Percentiles rank a stretch among this genome's conserved stretches.
Conservation (phyloP, 2,888 invertebrate species). For the Ptilodon capucinus region DNA sequence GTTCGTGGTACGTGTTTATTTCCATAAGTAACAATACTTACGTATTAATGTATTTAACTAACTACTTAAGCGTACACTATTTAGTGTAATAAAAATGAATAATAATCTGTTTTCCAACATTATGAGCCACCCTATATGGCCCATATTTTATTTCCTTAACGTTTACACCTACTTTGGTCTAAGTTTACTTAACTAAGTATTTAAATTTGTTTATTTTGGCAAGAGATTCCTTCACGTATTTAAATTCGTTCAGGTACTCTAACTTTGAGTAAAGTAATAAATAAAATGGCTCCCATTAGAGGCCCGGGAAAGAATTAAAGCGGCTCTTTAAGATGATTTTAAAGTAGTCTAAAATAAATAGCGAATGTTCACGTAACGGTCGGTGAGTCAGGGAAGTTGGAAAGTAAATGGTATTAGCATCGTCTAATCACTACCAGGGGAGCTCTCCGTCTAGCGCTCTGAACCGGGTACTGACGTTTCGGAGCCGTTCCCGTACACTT, state of each 20-base stretch:
- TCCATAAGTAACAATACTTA: background rate
- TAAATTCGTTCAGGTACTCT: background rate
- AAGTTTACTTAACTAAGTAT: background rate
- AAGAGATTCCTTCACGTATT: background rate
- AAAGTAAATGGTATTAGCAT: slow-evolving; percentile 82
- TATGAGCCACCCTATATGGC: background rate
- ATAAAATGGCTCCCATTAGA: slow-evolving; percentile 14
- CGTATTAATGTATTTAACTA: background rate
- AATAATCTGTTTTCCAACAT: background rate
- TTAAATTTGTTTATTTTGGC: background rate
- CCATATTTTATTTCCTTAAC: too few species aligned
- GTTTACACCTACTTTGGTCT: too few species aligned
- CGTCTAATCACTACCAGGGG: slow-evolving; percentile 80
- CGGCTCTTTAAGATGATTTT: slow-evolving; percentile 64
- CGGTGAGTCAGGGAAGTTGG: slow-evolving; percentile 75
- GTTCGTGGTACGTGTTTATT: background rate
- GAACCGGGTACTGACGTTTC: slow-evolving; percentile 53
- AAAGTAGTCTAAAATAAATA: slow-evolving; percentile 73
- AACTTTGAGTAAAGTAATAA: background rate
- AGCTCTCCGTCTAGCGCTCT: slow-evolving; percentile 66
- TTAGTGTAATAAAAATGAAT: background rate
- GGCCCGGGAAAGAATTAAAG: slow-evolving; percentile 39
- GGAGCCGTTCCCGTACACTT: slow-evolving; percentile 68
- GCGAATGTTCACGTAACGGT: slow-evolving; percentile 71
- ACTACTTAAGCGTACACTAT: background rate